Evolutionary conservation across 1,140 invertebrate species (phyloP).

Genomic region (Saccostrea echinata): DNA sequence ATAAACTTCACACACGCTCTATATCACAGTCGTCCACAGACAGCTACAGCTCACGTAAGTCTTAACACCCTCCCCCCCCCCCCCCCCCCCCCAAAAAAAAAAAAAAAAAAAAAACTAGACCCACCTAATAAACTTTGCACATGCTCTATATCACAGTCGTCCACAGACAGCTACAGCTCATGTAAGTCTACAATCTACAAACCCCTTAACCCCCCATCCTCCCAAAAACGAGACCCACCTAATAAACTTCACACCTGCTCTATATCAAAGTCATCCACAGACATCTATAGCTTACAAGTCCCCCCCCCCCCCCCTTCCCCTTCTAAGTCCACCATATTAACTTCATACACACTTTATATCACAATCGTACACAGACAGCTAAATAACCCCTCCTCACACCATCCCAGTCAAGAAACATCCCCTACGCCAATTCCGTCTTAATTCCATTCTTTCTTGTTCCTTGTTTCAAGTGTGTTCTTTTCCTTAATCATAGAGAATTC

Average conservation of each 20-base stretch:
- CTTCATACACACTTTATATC: constrained; percentile 93
- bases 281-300: constrained; percentile 95
- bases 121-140: constrained; percentile 87
- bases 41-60: constrained; percentile 92
- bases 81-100: neutral
- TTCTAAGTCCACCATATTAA: too few relatives aligned
- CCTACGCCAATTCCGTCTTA: too few relatives aligned
- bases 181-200: constrained; percentile 81
- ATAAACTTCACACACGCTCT: constrained; percentile 91
- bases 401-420: too few relatives aligned
- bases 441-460: too few relatives aligned
- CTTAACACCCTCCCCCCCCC: neutral
- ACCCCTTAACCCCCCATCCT: neutral
- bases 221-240: neutral
- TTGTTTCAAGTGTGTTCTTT: too few relatives aligned
- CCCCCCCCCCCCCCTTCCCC: neutral
- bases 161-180: constrained; percentile 95
- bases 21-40: constrained; percentile 96
- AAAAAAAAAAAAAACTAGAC: too few relatives aligned
- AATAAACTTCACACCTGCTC: constrained; percentile 92
- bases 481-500: too few relatives aligned
- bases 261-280: constrained; percentile 93
- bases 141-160: constrained; percentile 93
- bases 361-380: constrained; percentile 94
- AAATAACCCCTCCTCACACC: too few relatives aligned